Base-by-base conservation (phyloP, 2,113 vertebrate species). In the Sinocyclocheilus grahami region DNA sequence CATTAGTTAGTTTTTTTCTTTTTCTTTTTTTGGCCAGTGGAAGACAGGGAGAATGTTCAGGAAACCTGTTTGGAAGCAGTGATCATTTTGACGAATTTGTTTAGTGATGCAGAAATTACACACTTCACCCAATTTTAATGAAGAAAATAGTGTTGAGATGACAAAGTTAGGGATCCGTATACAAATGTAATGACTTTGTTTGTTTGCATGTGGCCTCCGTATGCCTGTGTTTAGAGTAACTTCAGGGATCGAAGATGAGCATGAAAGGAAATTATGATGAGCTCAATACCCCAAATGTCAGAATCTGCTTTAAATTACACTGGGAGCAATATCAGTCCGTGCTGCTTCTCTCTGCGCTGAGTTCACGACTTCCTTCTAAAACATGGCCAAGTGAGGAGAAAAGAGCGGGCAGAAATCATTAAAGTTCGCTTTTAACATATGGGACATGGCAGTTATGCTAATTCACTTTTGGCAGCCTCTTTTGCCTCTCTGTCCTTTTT, bases 221-320 rank as follows among this genome's bases (percentile, higher is more conserved):
- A 96, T 96, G 96, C 93, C 94, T 95, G 93, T 93, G 92, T 95
- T 95, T 94, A 93, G 93, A 95, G 93, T 94, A 93, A 95, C 93
- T 94, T 94, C 88, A 92, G 92, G 93, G 92, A 94, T 93, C 90
- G 94, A 96, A 94, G 96, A 96, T 95, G 95, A 96, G 95, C 93
- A 94, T 89, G 92, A 97, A 96, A 97, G 95, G 94, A 96, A 96
- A 96, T 95, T 95, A 96, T 95, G 94, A 92, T 90, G 93, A 95
- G 92, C 93, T 94, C 95, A 92, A 95, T 82, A 63, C 82, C 92
- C 93, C 94, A 93, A 96, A 90, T 92, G 90, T 90, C 89, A 87
- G 95, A 96, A 95, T 96, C 96, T 97, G 97, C 92, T 97, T 94
- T 93, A 96, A 96, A 97, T 98, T 98, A 97, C 94, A 93, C 90